phyloP scores from a whole-genome alignment of 2,797 vertebrate genomes.

The Calcarius lapponicus region DNA sequence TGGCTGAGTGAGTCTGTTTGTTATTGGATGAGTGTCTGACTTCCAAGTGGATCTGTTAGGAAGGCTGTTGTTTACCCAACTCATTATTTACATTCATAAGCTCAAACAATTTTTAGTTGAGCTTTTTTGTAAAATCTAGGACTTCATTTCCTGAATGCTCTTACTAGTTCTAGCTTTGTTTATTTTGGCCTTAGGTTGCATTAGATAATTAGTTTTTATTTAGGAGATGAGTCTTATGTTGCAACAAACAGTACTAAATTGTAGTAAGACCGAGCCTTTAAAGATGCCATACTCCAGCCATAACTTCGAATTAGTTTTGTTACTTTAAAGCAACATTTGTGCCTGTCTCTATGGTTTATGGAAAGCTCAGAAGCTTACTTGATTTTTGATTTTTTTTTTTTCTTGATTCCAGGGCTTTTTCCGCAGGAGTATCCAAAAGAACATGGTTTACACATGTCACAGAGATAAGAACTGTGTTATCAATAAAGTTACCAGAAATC shows the following conservation, averaged over 20 bases:
- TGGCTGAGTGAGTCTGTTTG: not conserved
- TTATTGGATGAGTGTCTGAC: not conserved
- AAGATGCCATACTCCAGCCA: slow-evolving; percentile 34
- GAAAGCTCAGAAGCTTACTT: slow-evolving; percentile 34
- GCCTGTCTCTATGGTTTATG: slow-evolving; percentile 7
- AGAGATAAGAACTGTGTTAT: slow-evolving; percentile 96
- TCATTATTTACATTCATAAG: not conserved
- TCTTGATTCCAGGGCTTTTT: slow-evolving; percentile 91
- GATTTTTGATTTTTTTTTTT: slow-evolving; percentile 57
- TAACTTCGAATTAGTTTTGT: slow-evolving; percentile 40
- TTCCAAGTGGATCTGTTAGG: not conserved
- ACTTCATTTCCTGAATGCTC: slow-evolving; percentile 49
- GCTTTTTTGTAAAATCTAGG: not conserved
- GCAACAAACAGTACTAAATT: slow-evolving; percentile 57
- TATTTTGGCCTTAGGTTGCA: slow-evolving; percentile 15
- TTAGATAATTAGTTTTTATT: slow-evolving; percentile 50
- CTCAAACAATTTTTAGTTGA: slow-evolving; percentile 9
- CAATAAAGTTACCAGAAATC: slow-evolving; percentile 99
- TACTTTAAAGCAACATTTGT: slow-evolving; percentile 24
- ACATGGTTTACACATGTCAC: slow-evolving; percentile 98
- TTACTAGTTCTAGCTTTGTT: slow-evolving; percentile 41
- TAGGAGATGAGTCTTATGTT: slow-evolving; percentile 55
- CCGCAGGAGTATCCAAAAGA: slow-evolving; percentile 98
- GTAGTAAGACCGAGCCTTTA: slow-evolving; percentile 53
- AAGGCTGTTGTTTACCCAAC: slow-evolving; percentile 6